These are phyloP conservation scores for Hiodon alosoides DNA, from an alignment of 2,113 vertebrate genomes.

Conservation along the genomic window DNA sequence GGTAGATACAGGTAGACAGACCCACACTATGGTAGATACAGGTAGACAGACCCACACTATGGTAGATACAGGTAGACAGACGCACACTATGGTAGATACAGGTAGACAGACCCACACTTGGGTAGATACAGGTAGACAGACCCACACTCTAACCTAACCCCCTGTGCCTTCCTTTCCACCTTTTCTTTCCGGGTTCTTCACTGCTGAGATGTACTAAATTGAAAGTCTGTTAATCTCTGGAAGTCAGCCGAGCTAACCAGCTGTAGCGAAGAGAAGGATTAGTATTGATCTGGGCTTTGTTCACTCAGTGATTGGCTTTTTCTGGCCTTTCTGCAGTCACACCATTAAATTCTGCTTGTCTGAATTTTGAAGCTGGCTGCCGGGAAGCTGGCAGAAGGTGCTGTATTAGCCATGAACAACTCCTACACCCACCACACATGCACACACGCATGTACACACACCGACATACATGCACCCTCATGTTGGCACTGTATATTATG, in stretches of 20 bases:
- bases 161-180: not conserved
- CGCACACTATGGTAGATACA: not conserved
- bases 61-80: not conserved
- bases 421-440: constrained; percentile 6
- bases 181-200: not conserved
- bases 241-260: constrained; percentile 34
- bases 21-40: too few relatives aligned
- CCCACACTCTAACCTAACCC: not conserved
- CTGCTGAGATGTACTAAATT: constrained; percentile 13
- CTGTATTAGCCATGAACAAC: constrained; percentile 18
- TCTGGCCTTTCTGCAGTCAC: constrained; percentile 34
- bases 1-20: too few relatives aligned
- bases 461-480: not conserved
- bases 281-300: constrained; percentile 52
- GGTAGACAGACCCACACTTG: too few relatives aligned
- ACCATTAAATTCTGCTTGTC: constrained; percentile 26
- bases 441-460: constrained; percentile 12
- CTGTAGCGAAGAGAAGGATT: constrained; percentile 39
- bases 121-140: too few relatives aligned
- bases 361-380: constrained; percentile 20
- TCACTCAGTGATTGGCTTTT: constrained; percentile 32
- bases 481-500: not conserved
- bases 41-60: too few relatives aligned
- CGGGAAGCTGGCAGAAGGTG: constrained; percentile 4
- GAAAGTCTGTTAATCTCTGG: constrained; percentile 13